Conservation (phyloP, 2,113 vertebrate species). For the Antennarius striatus region DNA sequence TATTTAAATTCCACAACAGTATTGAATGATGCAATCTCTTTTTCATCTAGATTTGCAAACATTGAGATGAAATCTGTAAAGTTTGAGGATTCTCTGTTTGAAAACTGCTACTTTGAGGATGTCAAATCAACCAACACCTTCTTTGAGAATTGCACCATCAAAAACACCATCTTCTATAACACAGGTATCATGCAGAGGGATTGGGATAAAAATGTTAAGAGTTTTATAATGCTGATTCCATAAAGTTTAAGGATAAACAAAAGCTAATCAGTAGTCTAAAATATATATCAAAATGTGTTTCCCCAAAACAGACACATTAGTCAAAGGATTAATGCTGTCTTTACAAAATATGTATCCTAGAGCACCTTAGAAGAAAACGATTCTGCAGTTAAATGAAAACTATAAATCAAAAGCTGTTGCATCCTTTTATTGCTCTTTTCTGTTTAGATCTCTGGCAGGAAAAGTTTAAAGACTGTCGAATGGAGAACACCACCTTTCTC, state of each 20-base stretch:
- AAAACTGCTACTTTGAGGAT: conserved; percentile 95
- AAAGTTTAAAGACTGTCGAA: conserved; percentile 89
- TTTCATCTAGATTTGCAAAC: conserved; percentile 84
- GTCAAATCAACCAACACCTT: conserved; percentile 90
- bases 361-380: background rate
- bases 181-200: conserved; percentile 82
- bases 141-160: conserved; percentile 95
- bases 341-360: background rate
- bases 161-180: conserved; percentile 90
- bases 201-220: background rate
- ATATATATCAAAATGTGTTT: background rate
- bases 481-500: conserved; percentile 87
- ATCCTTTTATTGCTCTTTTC: conserved; percentile 18
- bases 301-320: background rate
- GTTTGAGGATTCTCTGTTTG: conserved; percentile 91
- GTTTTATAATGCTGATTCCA: background rate
- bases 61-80: conserved; percentile 94
- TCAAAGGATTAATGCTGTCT: background rate
- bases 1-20: no score
- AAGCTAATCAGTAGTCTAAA: background rate
- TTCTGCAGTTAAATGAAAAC: background rate
- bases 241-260: no score
- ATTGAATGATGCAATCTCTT: background rate
- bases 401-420: background rate
- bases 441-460: conserved; percentile 88